Evolutionary conservation across 2,113 vertebrate genomes (phyloP).

Genomic region (Empidonax traillii): DNA sequence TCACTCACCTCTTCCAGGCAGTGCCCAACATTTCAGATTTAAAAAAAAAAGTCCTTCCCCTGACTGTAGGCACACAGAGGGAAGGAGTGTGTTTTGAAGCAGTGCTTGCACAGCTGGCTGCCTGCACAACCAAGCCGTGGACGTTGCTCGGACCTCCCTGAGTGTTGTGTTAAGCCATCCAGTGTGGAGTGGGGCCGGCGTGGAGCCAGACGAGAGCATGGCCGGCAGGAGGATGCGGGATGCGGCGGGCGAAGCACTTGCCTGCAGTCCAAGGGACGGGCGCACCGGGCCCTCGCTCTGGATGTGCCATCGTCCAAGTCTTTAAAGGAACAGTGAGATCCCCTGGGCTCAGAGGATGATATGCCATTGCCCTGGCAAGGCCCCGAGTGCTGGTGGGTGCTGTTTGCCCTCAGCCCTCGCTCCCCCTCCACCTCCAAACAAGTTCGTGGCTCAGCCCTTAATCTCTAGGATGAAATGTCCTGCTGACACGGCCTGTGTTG

Average conservation of each 20-base stretch:
- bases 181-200: background rate
- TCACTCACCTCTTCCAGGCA: background rate
- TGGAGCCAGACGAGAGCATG: background rate
- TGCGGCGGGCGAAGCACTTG: background rate
- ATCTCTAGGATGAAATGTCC: conserved; percentile 49
- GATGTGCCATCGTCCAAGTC: background rate
- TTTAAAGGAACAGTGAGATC: fast-evolving
- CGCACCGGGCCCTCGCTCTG: fast-evolving
- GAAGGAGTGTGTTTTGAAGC: background rate
- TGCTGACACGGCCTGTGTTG: conserved; percentile 1
- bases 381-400: background rate
- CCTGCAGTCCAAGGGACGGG: fast-evolving
- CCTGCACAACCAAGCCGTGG: background rate
- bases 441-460: background rate
- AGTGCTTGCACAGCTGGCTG: background rate
- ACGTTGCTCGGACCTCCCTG: background rate
- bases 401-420: background rate
- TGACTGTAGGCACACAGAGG: background rate
- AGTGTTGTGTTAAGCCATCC: too few species aligned
- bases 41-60: background rate
- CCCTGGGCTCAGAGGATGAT: background rate
- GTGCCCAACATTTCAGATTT: background rate
- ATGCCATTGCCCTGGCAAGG: background rate
- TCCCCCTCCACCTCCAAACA: background rate
- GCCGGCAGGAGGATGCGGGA: background rate